Evolutionary conservation across 2,113 vertebrate species (phyloP).

Genomic region (Astatoreochromis straeleni): DNA sequence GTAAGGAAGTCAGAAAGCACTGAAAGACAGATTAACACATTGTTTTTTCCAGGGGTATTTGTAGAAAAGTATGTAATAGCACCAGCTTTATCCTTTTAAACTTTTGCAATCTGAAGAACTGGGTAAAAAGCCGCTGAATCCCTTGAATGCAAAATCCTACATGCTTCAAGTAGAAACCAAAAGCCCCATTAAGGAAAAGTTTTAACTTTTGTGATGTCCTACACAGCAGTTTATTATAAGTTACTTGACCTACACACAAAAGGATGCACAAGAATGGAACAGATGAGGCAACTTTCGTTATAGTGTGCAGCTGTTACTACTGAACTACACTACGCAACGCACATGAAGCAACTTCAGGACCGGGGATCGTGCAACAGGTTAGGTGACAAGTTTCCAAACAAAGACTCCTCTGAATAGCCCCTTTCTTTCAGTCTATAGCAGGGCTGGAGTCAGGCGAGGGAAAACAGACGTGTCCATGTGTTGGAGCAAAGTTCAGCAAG

Average conservation of each 20-base stretch:
- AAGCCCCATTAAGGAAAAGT: neutral
- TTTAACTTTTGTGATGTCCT: neutral
- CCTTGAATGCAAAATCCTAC: neutral
- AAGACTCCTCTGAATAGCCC: neutral
- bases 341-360: neutral
- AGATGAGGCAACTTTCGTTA: neutral
- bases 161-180: neutral
- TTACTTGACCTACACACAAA: neutral
- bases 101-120: neutral
- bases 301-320: neutral
- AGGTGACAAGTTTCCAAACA: neutral
- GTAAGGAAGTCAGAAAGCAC: neutral
- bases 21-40: neutral
- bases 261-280: neutral
- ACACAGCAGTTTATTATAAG: neutral
- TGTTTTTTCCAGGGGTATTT: neutral
- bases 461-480: slow-evolving; percentile 22
- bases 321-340: neutral
- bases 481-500: slow-evolving; percentile 61
- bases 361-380: neutral
- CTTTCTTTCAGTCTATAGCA: neutral
- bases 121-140: neutral
- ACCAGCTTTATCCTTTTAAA: neutral
- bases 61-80: neutral
- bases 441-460: neutral